phyloP scores from a whole-genome alignment of 2,113 vertebrate genomes.

The Calyptomena viridis region DNA sequence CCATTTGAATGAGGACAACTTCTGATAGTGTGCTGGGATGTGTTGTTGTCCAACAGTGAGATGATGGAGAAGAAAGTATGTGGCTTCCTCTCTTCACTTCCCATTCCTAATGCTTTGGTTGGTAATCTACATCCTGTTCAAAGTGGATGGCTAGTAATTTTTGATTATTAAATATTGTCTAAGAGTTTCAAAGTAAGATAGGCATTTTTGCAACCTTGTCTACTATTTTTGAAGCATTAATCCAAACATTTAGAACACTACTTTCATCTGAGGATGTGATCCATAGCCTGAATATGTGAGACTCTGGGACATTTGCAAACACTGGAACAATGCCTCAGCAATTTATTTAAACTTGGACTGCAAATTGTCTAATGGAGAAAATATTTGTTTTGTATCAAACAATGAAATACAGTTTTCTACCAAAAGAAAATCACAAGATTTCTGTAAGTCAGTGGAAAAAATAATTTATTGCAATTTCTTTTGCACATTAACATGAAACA shows the following conservation, averaged over 20 bases:
- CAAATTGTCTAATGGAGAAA: background rate
- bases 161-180: background rate
- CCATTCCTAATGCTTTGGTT: background rate
- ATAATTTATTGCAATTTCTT: constrained; percentile 79
- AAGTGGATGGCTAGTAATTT: background rate
- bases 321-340: background rate
- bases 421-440: background rate
- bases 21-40: background rate
- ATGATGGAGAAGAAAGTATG: background rate
- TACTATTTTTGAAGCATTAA: background rate
- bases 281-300: background rate
- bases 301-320: background rate
- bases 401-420: background rate
- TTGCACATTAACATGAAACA: constrained; percentile 71
- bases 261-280: background rate
- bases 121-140: background rate
- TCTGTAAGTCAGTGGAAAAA: constrained; percentile 72
- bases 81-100: background rate
- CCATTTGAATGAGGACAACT: background rate
- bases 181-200: background rate
- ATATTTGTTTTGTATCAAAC: background rate
- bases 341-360: background rate
- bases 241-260: background rate
- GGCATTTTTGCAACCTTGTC: background rate
- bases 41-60: accelerated